Evolutionary conservation across 2,113 vertebrate genomes (phyloP).

Genomic region (Elephas maximus): DNA sequence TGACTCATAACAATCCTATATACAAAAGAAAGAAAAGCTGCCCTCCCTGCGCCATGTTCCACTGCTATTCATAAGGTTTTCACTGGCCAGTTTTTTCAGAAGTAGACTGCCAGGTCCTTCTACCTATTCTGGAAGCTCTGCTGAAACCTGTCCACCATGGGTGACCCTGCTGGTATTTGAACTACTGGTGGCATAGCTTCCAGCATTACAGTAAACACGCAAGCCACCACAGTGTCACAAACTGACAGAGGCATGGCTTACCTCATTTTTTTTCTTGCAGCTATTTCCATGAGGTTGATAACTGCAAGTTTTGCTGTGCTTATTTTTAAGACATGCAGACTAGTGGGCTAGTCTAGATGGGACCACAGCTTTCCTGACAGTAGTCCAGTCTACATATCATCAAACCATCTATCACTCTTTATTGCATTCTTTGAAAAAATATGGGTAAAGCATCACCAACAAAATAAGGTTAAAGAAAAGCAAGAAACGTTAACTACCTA

Average conservation of each 20-base stretch:
- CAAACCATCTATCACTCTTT: constrained; percentile 8
- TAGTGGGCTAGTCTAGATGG: background rate
- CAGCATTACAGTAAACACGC: no score
- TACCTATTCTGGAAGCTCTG: no score
- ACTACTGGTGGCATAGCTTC: no score
- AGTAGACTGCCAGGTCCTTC: no score
- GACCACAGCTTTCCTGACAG: background rate
- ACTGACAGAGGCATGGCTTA: background rate
- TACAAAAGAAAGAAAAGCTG: no score
- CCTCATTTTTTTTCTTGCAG: background rate
- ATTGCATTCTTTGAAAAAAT: constrained; percentile 23
- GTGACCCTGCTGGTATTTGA: no score
- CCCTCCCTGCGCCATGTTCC: no score
- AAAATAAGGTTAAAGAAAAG: constrained; percentile 6
- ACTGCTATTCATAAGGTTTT: no score
- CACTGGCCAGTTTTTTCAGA: no score
- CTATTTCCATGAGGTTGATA: background rate
- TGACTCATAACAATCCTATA: no score
- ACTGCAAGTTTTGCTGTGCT: constrained; percentile 6
- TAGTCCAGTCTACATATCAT: background rate
- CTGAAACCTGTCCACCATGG: no score
- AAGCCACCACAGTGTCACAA: no score
- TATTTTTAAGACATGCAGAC: background rate
- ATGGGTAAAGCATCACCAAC: background rate
- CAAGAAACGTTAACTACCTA: background rate